Evolutionary conservation across 2,888 invertebrate genomes (phyloP).

Genomic region (Lasioglossum malachurum): DNA sequence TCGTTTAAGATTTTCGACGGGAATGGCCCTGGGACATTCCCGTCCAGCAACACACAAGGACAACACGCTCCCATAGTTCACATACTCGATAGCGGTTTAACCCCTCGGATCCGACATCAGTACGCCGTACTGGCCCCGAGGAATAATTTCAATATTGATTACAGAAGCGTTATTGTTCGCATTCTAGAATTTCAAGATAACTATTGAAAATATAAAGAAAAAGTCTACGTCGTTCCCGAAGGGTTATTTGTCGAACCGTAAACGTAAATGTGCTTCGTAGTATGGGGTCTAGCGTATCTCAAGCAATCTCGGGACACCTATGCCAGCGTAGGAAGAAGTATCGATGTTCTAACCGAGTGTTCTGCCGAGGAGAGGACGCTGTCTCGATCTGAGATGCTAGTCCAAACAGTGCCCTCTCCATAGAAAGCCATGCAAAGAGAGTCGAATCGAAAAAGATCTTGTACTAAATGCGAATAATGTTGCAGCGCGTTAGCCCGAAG

Average conservation of each 20-base stretch:
- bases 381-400: not conserved
- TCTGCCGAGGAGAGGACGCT: not conserved
- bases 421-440: not conserved
- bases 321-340: not conserved
- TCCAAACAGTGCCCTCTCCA: not conserved
- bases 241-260: not conserved
- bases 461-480: conserved; percentile 6
- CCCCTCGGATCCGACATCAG: not conserved
- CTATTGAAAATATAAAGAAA: no score
- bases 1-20: not conserved
- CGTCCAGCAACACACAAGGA: not conserved
- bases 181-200: no score
- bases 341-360: not conserved
- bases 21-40: not conserved
- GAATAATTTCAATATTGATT: not conserved
- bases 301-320: not conserved
- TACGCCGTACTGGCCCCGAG: not conserved
- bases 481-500: not conserved
- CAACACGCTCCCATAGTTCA: not conserved
- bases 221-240: not conserved
- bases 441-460: not conserved
- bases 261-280: conserved; percentile 5
- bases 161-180: not conserved
- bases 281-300: not conserved
- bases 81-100: not conserved